Evolutionary conservation across 2,797 vertebrate species (phyloP).

Genomic region (Platyrinchus mystaceus): DNA sequence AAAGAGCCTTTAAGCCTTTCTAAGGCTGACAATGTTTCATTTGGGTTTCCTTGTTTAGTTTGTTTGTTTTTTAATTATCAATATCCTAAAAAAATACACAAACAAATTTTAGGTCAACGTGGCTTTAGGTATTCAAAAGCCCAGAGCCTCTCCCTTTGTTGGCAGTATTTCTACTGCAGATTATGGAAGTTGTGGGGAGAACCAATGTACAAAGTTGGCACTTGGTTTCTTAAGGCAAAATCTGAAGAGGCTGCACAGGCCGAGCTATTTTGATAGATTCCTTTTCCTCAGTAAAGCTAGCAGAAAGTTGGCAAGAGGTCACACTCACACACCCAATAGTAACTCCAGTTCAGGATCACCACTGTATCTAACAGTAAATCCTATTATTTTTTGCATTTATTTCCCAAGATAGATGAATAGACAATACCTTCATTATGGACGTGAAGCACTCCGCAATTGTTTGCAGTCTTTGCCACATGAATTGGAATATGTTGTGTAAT

Average conservation of each 20-base stretch:
- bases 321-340: neutral
- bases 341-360: neutral
- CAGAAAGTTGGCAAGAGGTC: neutral
- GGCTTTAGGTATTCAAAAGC: neutral
- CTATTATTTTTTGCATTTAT: neutral
- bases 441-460: neutral
- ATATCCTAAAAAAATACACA: neutral
- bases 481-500: neutral
- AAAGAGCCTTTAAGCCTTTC: neutral
- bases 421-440: neutral
- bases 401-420: neutral
- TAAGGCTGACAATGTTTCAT: neutral
- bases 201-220: neutral
- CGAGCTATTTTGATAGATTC: neutral
- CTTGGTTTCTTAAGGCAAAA: neutral
- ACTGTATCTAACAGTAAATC: neutral
- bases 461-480: neutral
- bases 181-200: rapidly evolving
- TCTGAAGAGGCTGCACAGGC: neutral
- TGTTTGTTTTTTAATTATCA: neutral
- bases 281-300: neutral
- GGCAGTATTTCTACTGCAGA: neutral
- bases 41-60: neutral
- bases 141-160: neutral
- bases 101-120: neutral